These are phyloP conservation scores for Nesoenas mayeri DNA, from an alignment of 2,113 vertebrate species.

Conservation along the genomic window DNA sequence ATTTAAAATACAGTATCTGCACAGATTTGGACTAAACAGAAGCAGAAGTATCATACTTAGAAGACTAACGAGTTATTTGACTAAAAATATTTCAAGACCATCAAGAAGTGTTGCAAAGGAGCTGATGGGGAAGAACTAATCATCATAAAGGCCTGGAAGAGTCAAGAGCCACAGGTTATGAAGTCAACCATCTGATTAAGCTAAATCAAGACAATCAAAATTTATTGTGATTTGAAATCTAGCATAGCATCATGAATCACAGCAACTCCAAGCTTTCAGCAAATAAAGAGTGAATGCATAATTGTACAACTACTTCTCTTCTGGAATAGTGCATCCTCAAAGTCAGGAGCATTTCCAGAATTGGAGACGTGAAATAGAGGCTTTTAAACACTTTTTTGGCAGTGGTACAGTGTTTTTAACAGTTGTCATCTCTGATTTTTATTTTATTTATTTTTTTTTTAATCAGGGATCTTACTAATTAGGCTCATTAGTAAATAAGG, in stretches of 20 bases:
- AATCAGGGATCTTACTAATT: conserved; percentile 1
- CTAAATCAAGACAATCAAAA: not conserved
- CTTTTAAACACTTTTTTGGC: not conserved
- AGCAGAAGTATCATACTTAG: not conserved
- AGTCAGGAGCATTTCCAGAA: not conserved
- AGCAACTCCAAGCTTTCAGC: not conserved
- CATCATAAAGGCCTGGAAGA: not conserved
- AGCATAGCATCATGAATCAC: not conserved
- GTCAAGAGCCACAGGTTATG: not conserved
- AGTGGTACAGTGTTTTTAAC: not conserved
- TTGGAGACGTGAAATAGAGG: not conserved
- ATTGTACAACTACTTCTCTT: not conserved
- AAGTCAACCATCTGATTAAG: not conserved
- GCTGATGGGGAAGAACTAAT: not conserved
- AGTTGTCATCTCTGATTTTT: not conserved
- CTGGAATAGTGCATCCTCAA: not conserved
- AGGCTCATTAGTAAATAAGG: not conserved
- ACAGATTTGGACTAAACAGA: not conserved
- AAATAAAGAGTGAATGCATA: not conserved
- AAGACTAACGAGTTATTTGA: not conserved
- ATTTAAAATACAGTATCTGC: not conserved
- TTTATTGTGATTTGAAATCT: not conserved
- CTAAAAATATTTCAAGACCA: not conserved
- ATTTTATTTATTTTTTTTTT: not conserved
- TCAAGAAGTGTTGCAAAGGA: not conserved